Base-by-base conservation (phyloP, 92 coral and sea anemone species). In the Actinernus sp. region DNA sequence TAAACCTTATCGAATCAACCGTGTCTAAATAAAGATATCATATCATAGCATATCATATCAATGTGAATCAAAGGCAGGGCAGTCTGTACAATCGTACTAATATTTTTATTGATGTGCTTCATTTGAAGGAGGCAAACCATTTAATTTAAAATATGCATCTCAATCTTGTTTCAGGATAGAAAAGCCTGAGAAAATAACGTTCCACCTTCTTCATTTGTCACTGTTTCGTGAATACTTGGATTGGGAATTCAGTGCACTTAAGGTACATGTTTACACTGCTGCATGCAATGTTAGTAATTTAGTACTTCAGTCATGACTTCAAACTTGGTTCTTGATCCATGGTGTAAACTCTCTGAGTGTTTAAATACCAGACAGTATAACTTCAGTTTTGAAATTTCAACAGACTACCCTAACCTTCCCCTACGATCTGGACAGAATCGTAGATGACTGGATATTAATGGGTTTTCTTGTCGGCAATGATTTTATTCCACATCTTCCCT, bases 401-500 rank as follows among this genome's bases (percentile, higher is more conserved):
- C 77, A 93, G 98, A 64, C 49, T 22, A 77, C 62, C n/a, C 33
- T 89, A 3, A 53, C 82, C n/a, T n/a, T 86, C 68, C 77, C 79
- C 21, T 94, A 90, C 63, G 98, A 94, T 39, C 61, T 94, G 47
- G 97, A 90, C 69, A 90, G 84, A 57, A 71, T 94, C 40, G 91
- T 94, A 39, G 98, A 94, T 83, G 98, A 94, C 61, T 94, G 98
- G 98, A 87, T 90, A 49, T 63, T 94, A 20, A 94, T 94, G 98
- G 98, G 98, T 2, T 94, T 94, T 76, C 88, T 94, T 57, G 97
- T 90, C 29, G 98, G 98, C 26, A 94, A 94, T 59, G 98, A 94
- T 48, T 94, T 94, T 40, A 84, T 94, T 33, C 98, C 98, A 16
- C 90, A 94, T 61, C 65, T 94, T 1, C 98, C 98, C 45, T 82